Conservation (phyloP, 2,888 invertebrate genomes). For the Isoperla grammatica region DNA sequence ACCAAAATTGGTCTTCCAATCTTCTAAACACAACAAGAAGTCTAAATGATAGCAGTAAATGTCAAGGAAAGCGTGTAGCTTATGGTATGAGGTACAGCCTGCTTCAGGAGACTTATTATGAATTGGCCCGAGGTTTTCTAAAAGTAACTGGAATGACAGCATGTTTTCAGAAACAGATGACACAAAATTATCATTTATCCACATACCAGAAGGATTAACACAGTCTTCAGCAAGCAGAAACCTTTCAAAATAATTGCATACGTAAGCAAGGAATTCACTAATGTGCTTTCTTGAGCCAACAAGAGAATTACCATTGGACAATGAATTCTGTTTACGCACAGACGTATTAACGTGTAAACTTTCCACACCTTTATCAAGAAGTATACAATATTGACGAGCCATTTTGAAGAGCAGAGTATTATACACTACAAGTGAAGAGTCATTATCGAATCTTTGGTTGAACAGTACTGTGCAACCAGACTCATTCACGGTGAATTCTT, state of each 20-base stretch:
- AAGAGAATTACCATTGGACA: not conserved
- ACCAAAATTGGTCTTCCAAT: not conserved
- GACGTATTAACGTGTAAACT: not conserved
- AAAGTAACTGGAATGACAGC: not conserved
- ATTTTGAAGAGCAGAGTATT: not conserved
- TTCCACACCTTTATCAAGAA: not conserved
- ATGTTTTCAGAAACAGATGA: not conserved
- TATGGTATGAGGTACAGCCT: slow-evolving; percentile 1
- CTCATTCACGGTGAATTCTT: too few relatives aligned
- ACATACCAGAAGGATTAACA: not conserved
- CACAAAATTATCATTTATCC: not conserved
- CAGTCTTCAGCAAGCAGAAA: not conserved
- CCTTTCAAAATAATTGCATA: not conserved
- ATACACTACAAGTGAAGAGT: not conserved
- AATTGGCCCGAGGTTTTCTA: not conserved
- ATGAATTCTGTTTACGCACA: not conserved
- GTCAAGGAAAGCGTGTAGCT: not conserved
- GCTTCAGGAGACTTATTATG: not conserved
- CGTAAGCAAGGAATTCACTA: not conserved
- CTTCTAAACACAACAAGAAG: not conserved
- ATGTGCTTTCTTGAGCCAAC: not conserved
- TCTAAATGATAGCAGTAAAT: slow-evolving; percentile 7
- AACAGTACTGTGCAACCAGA: not conserved
- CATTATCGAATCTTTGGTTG: not conserved
- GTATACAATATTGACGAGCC: not conserved